Base-by-base conservation (phyloP, 2,113 vertebrate species). In the Sylvicapra grimmia region DNA sequence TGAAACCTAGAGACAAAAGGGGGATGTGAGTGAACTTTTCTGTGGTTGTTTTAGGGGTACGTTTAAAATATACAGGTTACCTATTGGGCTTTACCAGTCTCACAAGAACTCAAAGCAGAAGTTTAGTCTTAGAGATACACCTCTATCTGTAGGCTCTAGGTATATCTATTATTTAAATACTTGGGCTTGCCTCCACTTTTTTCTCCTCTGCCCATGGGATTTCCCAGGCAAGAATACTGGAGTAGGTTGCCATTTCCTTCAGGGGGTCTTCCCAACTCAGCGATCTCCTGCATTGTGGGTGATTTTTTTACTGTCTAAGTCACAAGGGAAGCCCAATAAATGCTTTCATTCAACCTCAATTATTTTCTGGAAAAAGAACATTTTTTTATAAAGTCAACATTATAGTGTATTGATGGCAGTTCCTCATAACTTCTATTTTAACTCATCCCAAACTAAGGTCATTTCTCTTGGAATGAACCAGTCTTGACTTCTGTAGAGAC, bases 381-480 rank as follows among this genome's bases (percentile, higher is more conserved):
- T 89, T 96, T 87, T n/a, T 59, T 82, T n/a, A 53, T 19, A 56
- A 51, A 49, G 21, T 89, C 86, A 40, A 54, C 92, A 86, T 90
- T 96, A 56, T 94, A 65, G 56, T 21, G 44, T 77, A 11, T 90
- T 82, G 53, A 88, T 91, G 72, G 59, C 25, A 63, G 10, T 33
- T 94, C 25, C 53, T 97, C 12, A 40, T 85, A 31, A n/a, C 94
- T 97, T 63, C 59, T 84, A 11, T 89, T 5, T 3, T 92, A 56
- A 93, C 97, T 98, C 65, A 96, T 5, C 86, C 11, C 6, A 93
- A 53, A 85, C 93, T 87, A 72, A 89, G 53, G 83, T 87, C 47
- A 72, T 98, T 89, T 96, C 58, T 65, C 96, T 92, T 90, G 53
- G 61, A n/a, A 33, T 29, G 15, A 40, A n/a, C 10, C n/a, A 40